Evolutionary conservation across 2,888 invertebrate species (phyloP), one percentile per base, ranked within the genome.

Genomic region (Psylliodes chrysocephalus): DNA sequence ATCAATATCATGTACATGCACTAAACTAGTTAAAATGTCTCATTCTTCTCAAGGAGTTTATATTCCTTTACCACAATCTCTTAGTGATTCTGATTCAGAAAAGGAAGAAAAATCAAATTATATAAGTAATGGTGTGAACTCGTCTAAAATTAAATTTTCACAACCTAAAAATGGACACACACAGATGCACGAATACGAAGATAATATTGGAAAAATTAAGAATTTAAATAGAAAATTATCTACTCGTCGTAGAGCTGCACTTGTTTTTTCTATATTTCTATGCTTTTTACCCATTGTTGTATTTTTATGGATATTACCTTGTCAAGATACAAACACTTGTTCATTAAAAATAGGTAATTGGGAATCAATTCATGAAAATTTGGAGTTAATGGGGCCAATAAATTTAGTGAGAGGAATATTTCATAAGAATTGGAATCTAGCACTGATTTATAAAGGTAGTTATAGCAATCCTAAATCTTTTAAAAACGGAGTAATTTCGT

Each of bases 281-380:
- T 94, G 91, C 77, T 81, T 91, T 65, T 83, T 90, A 63, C 91
- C 91, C 5, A 88, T 91, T 51, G 83, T 92, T 40, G 86, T 90
- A 75, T 94, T 92, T 77, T 82, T 91, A 4, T 92, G 90, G 90
- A 87, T 90, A 10, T 82, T 91, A 72, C 93, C 93, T 0, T 94
- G 93, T 75, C 87, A 89, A 2, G 89, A 90, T 75, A 86, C 86
- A 4, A 87, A 88, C 12, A 87, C 89, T 54, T 93, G 93, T 71
- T 86, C 88, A 8, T 81, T 87, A 17, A 88, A 86, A 76, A 88
- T 89, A 0, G 86, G 87, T 6, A 90, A 89, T 71, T 91, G 90
- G 90, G 86, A 90, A 65, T 84, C 88, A 49, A 87, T 88, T 40
- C 90, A 89, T 70, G 88, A 89, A 17, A 88, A 88, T 72, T 86